phyloP scores from a whole-genome alignment of 2,888 invertebrate species.

The Cryptosula pallasiana region DNA sequence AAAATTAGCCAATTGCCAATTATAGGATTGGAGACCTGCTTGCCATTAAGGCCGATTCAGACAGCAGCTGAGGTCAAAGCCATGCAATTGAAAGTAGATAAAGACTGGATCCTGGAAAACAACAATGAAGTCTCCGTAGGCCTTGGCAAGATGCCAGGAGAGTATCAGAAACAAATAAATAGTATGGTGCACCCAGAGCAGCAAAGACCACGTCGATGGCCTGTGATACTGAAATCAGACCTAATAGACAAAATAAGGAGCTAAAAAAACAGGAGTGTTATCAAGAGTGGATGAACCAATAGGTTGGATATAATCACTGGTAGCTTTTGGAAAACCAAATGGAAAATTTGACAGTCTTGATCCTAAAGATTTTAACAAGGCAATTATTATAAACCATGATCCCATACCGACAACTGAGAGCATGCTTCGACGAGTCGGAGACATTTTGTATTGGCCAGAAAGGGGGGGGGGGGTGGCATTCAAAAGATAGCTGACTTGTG shows the following conservation, averaged over 20 bases:
- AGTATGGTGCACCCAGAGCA: background rate
- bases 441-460: no score
- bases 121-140: background rate
- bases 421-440: no score
- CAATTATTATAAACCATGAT: slow-evolving; percentile 1
- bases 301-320: slow-evolving; percentile 7
- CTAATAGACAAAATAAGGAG: background rate
- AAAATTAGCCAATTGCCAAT: background rate
- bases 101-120: background rate
- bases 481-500: no score
- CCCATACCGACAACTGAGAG: background rate
- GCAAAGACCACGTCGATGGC: background rate
- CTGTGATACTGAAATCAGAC: background rate
- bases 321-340: slow-evolving; percentile 7
- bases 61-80: background rate
- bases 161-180: slow-evolving; percentile 11
- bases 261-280: background rate
- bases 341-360: background rate
- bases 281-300: slow-evolving; percentile 17
- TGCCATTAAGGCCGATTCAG: background rate
- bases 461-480: no score
- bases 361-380: background rate
- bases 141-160: slow-evolving; percentile 7
- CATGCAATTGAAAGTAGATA: background rate
- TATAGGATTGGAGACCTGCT: background rate